Conservation (phyloP, 2,113 vertebrate genomes). For the Psilopogon haemacephalus region DNA sequence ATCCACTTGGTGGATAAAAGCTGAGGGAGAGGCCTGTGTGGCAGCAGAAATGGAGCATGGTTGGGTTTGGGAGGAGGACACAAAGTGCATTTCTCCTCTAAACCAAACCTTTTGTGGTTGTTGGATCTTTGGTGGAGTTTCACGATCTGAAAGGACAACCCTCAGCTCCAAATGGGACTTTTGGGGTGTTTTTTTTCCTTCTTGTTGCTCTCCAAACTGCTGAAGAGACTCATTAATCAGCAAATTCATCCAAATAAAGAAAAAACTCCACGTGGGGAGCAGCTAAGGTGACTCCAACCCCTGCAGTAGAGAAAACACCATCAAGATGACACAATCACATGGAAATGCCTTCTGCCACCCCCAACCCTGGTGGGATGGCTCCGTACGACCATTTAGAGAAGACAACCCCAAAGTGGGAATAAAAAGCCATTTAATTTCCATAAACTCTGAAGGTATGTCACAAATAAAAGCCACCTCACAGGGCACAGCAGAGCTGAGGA, state of each 20-base stretch:
- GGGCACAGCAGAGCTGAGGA: neutral
- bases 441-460: neutral
- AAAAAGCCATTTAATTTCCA: slow-evolving; percentile 56
- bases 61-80: neutral
- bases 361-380: neutral
- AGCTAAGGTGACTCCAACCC: fast-evolving
- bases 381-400: fast-evolving
- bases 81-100: neutral
- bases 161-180: neutral
- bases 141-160: neutral
- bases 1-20: no score
- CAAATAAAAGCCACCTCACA: fast-evolving
- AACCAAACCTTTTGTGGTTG: neutral
- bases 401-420: neutral
- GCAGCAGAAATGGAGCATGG: neutral
- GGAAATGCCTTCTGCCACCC: neutral
- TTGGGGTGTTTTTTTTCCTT: neutral
- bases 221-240: fast-evolving
- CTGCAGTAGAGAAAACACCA: neutral
- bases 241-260: neutral
- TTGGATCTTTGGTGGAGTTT: neutral
- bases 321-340: fast-evolving
- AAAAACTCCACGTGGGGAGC: neutral
- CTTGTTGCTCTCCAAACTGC: neutral
- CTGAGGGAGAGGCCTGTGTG: no score